Evolutionary conservation across 2,113 vertebrate genomes (phyloP).

Genomic region (Cryptomyrus ogoouensis): DNA sequence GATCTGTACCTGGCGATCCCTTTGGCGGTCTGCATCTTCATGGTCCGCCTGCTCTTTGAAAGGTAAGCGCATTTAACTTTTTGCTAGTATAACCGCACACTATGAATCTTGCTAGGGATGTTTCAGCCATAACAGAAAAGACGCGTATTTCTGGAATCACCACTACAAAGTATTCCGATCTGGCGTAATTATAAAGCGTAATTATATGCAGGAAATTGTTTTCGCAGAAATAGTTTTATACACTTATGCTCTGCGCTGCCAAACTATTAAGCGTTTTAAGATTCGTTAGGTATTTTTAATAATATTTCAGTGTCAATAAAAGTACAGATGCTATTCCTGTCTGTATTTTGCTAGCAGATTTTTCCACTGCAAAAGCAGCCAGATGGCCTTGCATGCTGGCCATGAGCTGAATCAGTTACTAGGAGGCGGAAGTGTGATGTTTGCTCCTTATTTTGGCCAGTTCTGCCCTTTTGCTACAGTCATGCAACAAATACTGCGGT

Average conservation of each 20-base stretch:
- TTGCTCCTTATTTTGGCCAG: slow-evolving; percentile 16
- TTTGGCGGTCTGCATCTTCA: slow-evolving; percentile 91
- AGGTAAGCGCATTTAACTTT: slow-evolving; percentile 65
- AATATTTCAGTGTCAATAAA: background rate
- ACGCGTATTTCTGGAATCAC: background rate
- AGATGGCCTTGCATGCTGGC: slow-evolving; percentile 20
- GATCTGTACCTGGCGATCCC: slow-evolving; percentile 93
- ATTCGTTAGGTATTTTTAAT: background rate
- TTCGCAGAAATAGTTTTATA: background rate
- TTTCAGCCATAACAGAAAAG: background rate
- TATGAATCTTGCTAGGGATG: slow-evolving; percentile 10
- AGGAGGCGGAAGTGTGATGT: slow-evolving; percentile 13
- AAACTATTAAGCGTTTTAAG: background rate
- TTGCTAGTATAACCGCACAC: background rate
- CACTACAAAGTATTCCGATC: background rate
- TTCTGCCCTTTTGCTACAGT: background rate
- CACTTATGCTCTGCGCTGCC: background rate
- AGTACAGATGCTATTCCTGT: background rate
- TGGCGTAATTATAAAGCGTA: background rate
- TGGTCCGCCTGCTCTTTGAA: slow-evolving; percentile 89
- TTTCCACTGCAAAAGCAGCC: slow-evolving; percentile 1
- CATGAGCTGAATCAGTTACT: slow-evolving; percentile 22
- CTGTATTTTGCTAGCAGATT: slow-evolving; percentile 3
- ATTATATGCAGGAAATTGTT: background rate
- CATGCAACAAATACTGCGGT: background rate